Evolutionary conservation across 2,888 invertebrate genomes (phyloP), one percentile per base, ranked within the genome.

Genomic region (Xanthia togata): DNA sequence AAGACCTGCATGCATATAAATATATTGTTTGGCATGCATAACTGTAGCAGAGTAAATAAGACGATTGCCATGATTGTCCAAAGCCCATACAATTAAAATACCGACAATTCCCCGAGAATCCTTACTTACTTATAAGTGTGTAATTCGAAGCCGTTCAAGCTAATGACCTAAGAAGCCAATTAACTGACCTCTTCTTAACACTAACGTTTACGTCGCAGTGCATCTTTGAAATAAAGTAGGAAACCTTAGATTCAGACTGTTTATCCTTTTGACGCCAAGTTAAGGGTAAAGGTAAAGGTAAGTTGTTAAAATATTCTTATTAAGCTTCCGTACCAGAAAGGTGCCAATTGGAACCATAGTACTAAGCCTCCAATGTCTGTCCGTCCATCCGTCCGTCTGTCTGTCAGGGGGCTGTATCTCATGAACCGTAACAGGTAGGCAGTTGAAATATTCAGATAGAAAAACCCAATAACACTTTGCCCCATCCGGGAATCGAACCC

Each of bases 131-230:
- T 70, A 70, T 62, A 74, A 78, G 75, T 60, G 68, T 53, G 53
- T 76, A 82, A 82, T 79, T 76, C 47, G 76, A 79, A 85, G 67
- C 72, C 70, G 68, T 64, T 68, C 60, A 68, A 74, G 50, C 64
- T 68, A 79, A 82, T 79, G 65, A 76, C n/a, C 67, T 68, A 64
- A 63, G 63, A 72, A 73, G 64, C 72, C 70, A 77, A 80, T 82
- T 82, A 82, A 53, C 50, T 63, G 35, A 59, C 65, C 60, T 53
- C 35, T 73, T 79, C 75, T 38, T 44, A 62, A 70, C 31, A 81
- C 59, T 41, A 62, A 83, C 64, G 26, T 70, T 76, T 44, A 64
- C 41, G 77, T 77, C 73, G 73, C 73, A 74, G n/a, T 79, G 62
- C 82, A 73, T 70, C 79, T 76, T 71, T 26, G 20, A 35, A 41